Conservation (phyloP, 2,797 vertebrate species). For the Pterois miles region DNA sequence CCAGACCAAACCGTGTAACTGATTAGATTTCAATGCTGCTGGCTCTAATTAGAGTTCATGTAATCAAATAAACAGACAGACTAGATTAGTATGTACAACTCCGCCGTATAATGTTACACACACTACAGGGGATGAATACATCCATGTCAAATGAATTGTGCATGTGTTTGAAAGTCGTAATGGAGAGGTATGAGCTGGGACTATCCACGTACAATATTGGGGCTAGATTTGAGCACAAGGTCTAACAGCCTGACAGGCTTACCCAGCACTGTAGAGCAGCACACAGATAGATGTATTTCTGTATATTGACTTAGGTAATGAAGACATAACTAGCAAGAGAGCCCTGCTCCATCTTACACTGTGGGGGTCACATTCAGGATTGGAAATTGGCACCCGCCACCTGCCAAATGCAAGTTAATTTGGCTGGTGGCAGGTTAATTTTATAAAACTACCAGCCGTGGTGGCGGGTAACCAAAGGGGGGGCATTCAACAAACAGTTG, state of each 20-base stretch:
- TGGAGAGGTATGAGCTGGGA: neutral
- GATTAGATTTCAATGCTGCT: conserved; percentile 66
- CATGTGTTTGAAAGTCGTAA: conserved; percentile 12
- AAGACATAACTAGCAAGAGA: neutral
- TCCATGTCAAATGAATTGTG: conserved; percentile 19
- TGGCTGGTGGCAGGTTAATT: too few species aligned
- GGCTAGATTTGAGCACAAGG: neutral
- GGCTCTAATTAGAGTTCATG: conserved; percentile 57
- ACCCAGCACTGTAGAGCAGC: neutral
- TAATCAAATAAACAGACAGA: conserved; percentile 67
- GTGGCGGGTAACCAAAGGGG: too few species aligned
- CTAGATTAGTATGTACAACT: conserved; percentile 53
- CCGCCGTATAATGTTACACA: conserved; percentile 33
- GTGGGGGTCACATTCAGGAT: neutral
- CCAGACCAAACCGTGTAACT: conserved; percentile 38
- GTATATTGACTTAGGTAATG: neutral
- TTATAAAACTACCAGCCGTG: too few species aligned
- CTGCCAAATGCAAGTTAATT: too few species aligned
- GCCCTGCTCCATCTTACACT: neutral
- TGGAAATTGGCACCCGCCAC: too few species aligned
- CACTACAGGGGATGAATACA: conserved; percentile 30
- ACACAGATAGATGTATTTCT: neutral
- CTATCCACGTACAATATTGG: neutral
- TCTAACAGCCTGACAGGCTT: neutral
- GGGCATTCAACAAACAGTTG: too few species aligned